phyloP scores from a whole-genome alignment of 2,888 invertebrate species.

The Apamea monoglypha region DNA sequence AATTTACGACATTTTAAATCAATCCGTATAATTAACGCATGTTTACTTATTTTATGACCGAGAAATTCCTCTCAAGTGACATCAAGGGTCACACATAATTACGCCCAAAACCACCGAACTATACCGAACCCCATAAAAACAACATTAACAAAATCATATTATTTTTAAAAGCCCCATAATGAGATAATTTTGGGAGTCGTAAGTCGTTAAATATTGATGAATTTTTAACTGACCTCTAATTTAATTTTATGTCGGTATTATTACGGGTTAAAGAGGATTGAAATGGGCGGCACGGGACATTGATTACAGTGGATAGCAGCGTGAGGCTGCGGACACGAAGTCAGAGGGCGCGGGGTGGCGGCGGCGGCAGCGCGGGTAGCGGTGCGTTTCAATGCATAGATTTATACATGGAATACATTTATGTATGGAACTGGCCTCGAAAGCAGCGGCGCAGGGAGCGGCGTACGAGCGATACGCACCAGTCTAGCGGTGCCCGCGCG shows the following conservation, averaged over 20 bases:
- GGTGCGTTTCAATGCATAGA: too few species aligned
- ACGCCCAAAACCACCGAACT: constrained; percentile 22
- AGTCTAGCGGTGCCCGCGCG: neutral
- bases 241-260: constrained; percentile 73
- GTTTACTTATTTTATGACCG: constrained; percentile 31
- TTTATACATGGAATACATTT: too few species aligned
- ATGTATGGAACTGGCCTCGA: too few species aligned
- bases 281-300: constrained; percentile 74
- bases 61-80: constrained; percentile 16
- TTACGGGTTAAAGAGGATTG: constrained; percentile 68
- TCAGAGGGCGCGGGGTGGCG: too few species aligned
- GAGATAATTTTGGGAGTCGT: constrained; percentile 63
- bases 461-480: neutral
- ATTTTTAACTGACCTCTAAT: constrained; percentile 75
- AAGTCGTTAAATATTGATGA: constrained; percentile 73
- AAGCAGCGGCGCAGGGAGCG: too few species aligned
- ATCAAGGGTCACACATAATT: constrained; percentile 34
- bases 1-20: constrained; percentile 6
- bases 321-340: constrained; percentile 29
- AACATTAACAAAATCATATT: constrained; percentile 48
- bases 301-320: constrained; percentile 70
- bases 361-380: too few species aligned
- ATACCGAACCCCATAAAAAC: constrained; percentile 31
- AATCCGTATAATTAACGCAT: neutral
- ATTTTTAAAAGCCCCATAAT: constrained; percentile 59